Evolutionary conservation across 2,888 invertebrate species (phyloP).

Genomic region (Drosophila neoperkinsi): DNA sequence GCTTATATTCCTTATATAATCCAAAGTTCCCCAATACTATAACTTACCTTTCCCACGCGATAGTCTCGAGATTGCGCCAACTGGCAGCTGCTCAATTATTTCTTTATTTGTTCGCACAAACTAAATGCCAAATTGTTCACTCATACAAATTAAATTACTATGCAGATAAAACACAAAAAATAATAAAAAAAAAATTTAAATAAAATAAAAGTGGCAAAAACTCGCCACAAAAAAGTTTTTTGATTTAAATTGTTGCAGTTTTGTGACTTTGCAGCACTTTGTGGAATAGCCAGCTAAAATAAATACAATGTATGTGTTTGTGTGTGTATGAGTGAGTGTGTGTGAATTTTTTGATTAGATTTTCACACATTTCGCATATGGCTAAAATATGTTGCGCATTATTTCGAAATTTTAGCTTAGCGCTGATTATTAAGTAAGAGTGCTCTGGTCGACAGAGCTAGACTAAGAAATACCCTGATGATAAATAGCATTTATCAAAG

Average conservation of each 20-base stretch:
- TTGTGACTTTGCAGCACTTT: slow-evolving; percentile 40
- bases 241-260: slow-evolving; percentile 28
- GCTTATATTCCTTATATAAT: background rate
- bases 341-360: slow-evolving; percentile 48
- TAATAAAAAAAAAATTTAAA: background rate
- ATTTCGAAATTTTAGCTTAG: slow-evolving; percentile 40
- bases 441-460: background rate
- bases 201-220: background rate
- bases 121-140: slow-evolving; percentile 31
- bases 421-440: slow-evolving; percentile 48
- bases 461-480: background rate
- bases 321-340: slow-evolving; percentile 13
- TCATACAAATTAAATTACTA: slow-evolving; percentile 52
- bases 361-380: slow-evolving; percentile 56
- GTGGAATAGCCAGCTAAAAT: background rate
- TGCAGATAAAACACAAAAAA: slow-evolving; percentile 20
- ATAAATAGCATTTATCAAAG: background rate
- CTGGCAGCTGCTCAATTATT: slow-evolving; percentile 65
- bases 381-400: slow-evolving; percentile 21
- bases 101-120: slow-evolving; percentile 20
- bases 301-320: background rate
- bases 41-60: slow-evolving; percentile 70
- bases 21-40: slow-evolving; percentile 17
- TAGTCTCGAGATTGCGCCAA: slow-evolving; percentile 27
- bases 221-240: slow-evolving; percentile 32